A percentile compares a stretch with the other conserved stretches of the same genome.
phyloP scores from a whole-genome alignment of 2,113 vertebrate genomes.

The Proteles cristata region DNA sequence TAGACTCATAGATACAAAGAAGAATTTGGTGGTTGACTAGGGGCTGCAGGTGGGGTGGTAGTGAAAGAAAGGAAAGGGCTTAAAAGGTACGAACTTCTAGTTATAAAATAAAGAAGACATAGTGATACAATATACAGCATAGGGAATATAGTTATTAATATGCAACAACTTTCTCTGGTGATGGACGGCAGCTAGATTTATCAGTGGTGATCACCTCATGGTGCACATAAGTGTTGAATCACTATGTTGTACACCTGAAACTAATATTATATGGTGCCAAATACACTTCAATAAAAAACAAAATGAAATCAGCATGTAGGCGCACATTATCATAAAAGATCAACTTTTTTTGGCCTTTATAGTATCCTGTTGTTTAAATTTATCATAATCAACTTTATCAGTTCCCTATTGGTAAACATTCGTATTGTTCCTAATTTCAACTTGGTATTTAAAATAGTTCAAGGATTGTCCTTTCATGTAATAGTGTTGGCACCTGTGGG shows the following conservation, averaged over 20 bases:
- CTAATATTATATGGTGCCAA: neutral
- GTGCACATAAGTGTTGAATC: neutral
- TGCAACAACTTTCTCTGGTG: neutral
- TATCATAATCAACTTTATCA: conserved; percentile 12
- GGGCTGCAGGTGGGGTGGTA: neutral
- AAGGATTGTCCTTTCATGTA: neutral
- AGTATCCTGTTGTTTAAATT: neutral
- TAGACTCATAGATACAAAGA: neutral
- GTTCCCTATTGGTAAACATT: neutral
- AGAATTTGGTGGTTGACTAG: neutral
- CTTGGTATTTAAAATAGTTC: conserved; percentile 9
- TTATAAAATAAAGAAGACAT: neutral
- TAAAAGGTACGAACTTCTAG: neutral
- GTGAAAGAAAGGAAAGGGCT: neutral
- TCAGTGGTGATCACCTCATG: neutral
- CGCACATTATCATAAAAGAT: neutral
- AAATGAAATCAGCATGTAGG: neutral
- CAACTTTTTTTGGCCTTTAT: neutral
- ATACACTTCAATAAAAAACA: neutral
- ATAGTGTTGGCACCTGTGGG: neutral
- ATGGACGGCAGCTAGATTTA: neutral
- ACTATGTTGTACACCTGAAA: neutral
- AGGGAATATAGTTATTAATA: neutral
- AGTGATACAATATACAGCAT: neutral
- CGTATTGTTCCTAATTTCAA: conserved; percentile 22